Base-by-base conservation (phyloP, 2,113 vertebrate genomes). In the Cheirogaleus medius region DNA sequence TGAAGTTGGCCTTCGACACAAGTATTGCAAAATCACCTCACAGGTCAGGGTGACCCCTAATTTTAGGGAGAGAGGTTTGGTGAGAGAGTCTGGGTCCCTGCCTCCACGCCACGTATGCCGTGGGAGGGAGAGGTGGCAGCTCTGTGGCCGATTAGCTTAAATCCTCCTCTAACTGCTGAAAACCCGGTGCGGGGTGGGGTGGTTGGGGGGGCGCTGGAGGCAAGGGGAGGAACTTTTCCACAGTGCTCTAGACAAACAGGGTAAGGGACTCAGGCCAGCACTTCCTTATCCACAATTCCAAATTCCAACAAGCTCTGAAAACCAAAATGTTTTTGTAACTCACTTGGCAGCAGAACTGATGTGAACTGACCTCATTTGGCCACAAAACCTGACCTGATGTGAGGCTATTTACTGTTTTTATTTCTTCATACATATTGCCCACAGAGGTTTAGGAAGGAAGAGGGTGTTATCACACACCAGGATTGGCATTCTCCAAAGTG, bases 1-100 rank as follows among this genome's bases (percentile, higher is more conserved):
- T 87, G 52, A 91, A 80, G 56, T 3, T 71, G 66, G 77, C n/a
- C 63, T 96, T 93, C 20, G 14, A 18, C 42, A 34, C 44, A 66
- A 49, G 49, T 82, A 54, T 81, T 56, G 6, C 15, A 32, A 82
- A 32, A 71, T 8, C 82, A 71, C 27, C 52, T 68, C 37, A 13
- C 15, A 56, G 77, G 84, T 69, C 23, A 27, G 68, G 52, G 39
- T 37, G 18, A 37, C 86, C 29, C 69, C 14, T 81, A 49, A 3
- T 23, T 82, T 91, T 21, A 71, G 49, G 11, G n/a, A 95, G 60
- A 87, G 63, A 69, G 32, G 17, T 47, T 82, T 2, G 5, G n/a
- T 18, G 58, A 17, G 8, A 7, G 13, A n/a, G 29, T 49, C 10
- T 25, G 39, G n/a, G 78, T 21, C 5, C 63, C 18, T 3, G 68